These are phyloP conservation scores for Lycocerus yunnanus DNA, from an alignment of 2,888 invertebrate species.

Conservation along the genomic window DNA sequence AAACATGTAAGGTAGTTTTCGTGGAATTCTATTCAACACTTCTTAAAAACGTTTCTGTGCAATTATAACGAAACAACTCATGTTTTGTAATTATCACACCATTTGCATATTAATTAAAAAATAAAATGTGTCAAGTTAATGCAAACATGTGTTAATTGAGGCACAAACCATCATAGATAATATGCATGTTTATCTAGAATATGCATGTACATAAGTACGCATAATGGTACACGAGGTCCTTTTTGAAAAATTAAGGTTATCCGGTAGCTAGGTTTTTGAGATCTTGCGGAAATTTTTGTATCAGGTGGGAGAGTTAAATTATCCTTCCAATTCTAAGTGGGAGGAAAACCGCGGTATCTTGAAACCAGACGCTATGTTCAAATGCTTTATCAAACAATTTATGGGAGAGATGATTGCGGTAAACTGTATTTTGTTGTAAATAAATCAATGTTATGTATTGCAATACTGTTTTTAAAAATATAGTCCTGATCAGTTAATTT, in stretches of 20 bases:
- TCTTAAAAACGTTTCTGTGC: slow-evolving; percentile 2
- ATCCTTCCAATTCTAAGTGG: neutral
- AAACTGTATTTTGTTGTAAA: neutral
- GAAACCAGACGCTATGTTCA: neutral
- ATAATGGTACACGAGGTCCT: no score
- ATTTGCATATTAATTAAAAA: neutral
- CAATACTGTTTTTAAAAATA: neutral
- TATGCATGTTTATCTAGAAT: no score
- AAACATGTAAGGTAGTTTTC: slow-evolving; percentile 12
- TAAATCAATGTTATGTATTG: neutral
- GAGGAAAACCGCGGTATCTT: neutral
- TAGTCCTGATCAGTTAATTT: neutral
- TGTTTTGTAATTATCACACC: neutral
- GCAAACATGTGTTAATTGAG: neutral
- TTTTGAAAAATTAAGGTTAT: neutral
- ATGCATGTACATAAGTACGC: no score
- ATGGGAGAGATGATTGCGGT: neutral
- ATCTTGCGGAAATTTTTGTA: neutral
- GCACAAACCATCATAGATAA: neutral
- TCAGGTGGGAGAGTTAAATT: neutral
- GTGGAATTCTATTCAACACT: slow-evolving; percentile 11
- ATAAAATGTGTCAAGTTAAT: neutral
- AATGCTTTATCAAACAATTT: neutral
- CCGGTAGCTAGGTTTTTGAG: neutral
- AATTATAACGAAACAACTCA: slow-evolving; percentile 4